Conservation (phyloP, 2,888 invertebrate genomes). For the Teleogryllus oceanicus region DNA sequence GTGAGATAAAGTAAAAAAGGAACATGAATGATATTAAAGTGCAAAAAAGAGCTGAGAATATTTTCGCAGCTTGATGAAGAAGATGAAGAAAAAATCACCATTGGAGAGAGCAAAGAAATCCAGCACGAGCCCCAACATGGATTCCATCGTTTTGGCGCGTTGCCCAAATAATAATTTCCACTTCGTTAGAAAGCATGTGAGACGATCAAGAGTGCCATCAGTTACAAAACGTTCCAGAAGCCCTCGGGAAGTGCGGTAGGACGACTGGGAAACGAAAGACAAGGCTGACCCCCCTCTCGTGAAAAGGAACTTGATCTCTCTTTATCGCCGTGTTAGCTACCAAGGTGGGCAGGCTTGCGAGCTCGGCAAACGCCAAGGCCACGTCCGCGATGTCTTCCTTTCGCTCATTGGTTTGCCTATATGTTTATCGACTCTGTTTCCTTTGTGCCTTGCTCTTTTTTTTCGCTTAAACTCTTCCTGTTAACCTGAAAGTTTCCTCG, state of each 20-base stretch:
- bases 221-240: neutral
- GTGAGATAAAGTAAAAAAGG: no score
- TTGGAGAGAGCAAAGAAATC: neutral
- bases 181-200: neutral
- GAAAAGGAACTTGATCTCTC: neutral
- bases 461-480: constrained; percentile 1
- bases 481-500: constrained; percentile 7
- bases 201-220: neutral
- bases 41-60: no score
- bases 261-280: neutral
- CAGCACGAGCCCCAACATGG: neutral
- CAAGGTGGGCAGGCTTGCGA: no score
- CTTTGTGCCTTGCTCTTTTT: constrained; percentile 3
- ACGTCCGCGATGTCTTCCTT: neutral
- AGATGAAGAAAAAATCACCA: no score
- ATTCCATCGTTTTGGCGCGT: neutral
- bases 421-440: neutral
- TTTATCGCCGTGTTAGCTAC: neutral
- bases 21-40: no score
- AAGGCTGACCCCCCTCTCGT: neutral
- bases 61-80: no score
- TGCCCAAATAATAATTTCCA: constrained; percentile 9
- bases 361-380: no score
- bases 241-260: neutral
- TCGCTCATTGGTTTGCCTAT: neutral